Conservation (phyloP, 2,797 vertebrate species). For the Babyrousa celebensis region DNA sequence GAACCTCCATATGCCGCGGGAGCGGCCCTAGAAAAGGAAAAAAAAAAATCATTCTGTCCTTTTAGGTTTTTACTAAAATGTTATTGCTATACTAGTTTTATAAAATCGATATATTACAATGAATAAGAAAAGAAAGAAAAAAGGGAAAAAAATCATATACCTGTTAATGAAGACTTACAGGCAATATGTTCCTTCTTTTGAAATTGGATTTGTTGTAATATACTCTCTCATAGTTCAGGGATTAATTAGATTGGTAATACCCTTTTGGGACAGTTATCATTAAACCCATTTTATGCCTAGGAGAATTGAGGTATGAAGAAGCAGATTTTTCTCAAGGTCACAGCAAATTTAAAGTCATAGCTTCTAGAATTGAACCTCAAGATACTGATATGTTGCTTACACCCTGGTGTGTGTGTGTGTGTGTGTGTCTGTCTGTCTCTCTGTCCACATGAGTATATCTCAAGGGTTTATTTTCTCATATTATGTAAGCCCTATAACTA, state of each 20-base stretch:
- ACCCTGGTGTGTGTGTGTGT: neutral
- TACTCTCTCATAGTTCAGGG: slow-evolving; percentile 66
- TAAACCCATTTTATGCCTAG: slow-evolving; percentile 66
- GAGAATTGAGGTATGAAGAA: slow-evolving; percentile 59
- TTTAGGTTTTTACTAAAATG: slow-evolving; percentile 62
- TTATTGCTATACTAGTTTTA: slow-evolving; percentile 14
- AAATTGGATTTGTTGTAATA: slow-evolving; percentile 64
- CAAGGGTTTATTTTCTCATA: neutral
- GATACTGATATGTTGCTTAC: slow-evolving; percentile 11
- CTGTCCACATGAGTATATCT: neutral
- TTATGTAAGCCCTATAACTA: neutral
- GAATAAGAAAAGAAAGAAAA: neutral
- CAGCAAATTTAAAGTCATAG: neutral
- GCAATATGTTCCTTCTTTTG: slow-evolving; percentile 52
- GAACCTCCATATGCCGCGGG: no score
- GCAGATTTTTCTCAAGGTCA: slow-evolving; percentile 49
- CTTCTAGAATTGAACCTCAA: neutral
- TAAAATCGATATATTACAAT: slow-evolving; percentile 73
- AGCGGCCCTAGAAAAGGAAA: no score
- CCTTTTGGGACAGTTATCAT: slow-evolving; percentile 34
- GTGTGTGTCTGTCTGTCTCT: fast-evolving
- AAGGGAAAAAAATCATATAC: neutral
- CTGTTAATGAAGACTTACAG: slow-evolving; percentile 47
- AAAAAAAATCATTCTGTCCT: neutral
- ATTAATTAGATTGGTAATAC: slow-evolving; percentile 75